Conservation (phyloP, 2,888 invertebrate species). For the Troides helena region DNA sequence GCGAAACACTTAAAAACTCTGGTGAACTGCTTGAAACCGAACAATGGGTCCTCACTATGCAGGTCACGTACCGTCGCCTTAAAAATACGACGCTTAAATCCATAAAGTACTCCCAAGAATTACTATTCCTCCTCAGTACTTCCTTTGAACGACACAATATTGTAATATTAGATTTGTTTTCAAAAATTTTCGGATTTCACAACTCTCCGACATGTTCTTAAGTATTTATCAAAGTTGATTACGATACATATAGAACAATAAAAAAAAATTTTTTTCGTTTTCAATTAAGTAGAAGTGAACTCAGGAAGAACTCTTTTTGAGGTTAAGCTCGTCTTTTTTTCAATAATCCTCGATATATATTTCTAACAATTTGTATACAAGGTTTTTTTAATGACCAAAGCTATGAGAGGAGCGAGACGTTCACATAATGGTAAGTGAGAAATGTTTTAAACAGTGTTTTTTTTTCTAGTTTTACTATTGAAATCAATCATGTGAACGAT, state of each 20-base stretch:
- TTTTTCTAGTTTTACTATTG: too few species aligned
- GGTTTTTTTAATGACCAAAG: too few species aligned
- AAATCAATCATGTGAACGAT: too few species aligned
- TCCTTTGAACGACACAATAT: slow-evolving; percentile 65
- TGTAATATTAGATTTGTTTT: slow-evolving; percentile 59
- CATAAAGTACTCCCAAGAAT: slow-evolving; percentile 73
- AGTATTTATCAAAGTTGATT: neutral
- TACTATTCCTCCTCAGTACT: slow-evolving; percentile 69
- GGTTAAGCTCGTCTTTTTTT: too few species aligned
- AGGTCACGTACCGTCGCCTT: slow-evolving; percentile 74
- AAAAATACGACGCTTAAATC: slow-evolving; percentile 76
- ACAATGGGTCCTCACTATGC: slow-evolving; percentile 67
- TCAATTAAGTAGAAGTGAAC: too few species aligned
- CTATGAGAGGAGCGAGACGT: too few species aligned
- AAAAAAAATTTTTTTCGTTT: neutral
- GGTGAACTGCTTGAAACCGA: slow-evolving; percentile 61
- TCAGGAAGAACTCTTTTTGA: too few species aligned
- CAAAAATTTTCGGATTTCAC: slow-evolving; percentile 9
- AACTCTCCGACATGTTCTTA: neutral
- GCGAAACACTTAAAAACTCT: slow-evolving; percentile 53
- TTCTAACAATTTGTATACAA: too few species aligned
- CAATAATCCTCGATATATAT: too few species aligned
- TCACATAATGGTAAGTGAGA: too few species aligned
- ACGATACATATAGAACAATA: neutral
- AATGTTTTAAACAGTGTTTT: too few species aligned